phyloP scores from a whole-genome alignment of 2,888 invertebrate species.

The Ctenicera cuprea region DNA sequence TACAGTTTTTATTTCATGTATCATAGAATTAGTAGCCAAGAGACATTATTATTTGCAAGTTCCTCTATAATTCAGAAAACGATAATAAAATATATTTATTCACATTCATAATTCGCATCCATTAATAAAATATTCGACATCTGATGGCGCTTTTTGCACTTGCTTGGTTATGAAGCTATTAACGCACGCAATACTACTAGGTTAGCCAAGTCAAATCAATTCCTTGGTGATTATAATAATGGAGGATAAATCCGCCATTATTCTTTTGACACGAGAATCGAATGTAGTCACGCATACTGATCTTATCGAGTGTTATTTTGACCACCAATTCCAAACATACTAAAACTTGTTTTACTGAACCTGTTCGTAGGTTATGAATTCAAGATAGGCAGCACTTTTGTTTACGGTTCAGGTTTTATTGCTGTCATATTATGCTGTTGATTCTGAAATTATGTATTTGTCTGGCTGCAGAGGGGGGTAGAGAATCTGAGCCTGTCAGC shows the following conservation, averaged over 20 bases:
- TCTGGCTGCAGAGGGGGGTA: slow-evolving; percentile 56
- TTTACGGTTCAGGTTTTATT: slow-evolving; percentile 17
- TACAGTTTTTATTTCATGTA: slow-evolving; percentile 43
- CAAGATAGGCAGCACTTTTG: slow-evolving; percentile 26
- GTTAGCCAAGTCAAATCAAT: slow-evolving; percentile 57
- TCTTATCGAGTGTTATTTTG: slow-evolving; percentile 63
- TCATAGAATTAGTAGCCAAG: slow-evolving; percentile 32
- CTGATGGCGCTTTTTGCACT: slow-evolving; percentile 35
- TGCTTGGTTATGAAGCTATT: slow-evolving; percentile 37
- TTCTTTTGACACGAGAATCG: slow-evolving; percentile 69
- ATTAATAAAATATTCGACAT: slow-evolving; percentile 32
- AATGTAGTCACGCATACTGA: slow-evolving; percentile 69
- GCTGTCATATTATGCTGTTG: background rate
- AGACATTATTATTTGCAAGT: slow-evolving; percentile 34
- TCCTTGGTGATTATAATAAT: slow-evolving; percentile 60
- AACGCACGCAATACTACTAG: slow-evolving; percentile 41
- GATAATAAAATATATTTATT: slow-evolving; percentile 7
- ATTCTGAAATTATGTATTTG: slow-evolving; percentile 5
- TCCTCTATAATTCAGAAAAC: slow-evolving; percentile 23
- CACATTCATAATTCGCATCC: slow-evolving; percentile 13
- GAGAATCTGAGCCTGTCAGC: slow-evolving; percentile 64
- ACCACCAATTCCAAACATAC: slow-evolving; percentile 56
- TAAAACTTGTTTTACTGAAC: slow-evolving; percentile 58
- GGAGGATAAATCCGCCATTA: slow-evolving; percentile 65
- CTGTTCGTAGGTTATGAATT: slow-evolving; percentile 45